Evolutionary conservation across 2,888 invertebrate species (phyloP), one percentile per base, ranked within the genome.

Genomic region (Hesperia comma): DNA sequence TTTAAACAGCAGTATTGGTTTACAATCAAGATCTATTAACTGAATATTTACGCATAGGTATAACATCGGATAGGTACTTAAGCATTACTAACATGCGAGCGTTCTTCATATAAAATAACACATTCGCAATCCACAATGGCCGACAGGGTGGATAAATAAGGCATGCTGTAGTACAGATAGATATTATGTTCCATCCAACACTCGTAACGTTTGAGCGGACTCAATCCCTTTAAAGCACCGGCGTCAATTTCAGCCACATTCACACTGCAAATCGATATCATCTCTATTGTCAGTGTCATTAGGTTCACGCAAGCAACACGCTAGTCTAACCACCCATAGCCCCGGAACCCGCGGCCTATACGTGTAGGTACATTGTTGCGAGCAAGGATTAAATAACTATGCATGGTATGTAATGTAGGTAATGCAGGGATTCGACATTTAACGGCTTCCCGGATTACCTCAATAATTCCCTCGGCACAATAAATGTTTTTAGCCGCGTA

Each of bases 361-460:
- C 80, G 81, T 26, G 26, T n/a, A n/a, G n/a, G n/a, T 76, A 81
- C 80, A 81, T 77, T 81, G 85, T 84, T 83, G 83, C 81, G 80
- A 85, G 85, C 81, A 85, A 80, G 91, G 90, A 91, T 91, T 91
- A 90, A 89, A 85, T 86, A 88, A 87, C 87, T 88, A 85, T 84
- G 81, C 85, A 78, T 83, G 81, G 84, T 88, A 86, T 89, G 88
- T 90, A 86, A 87, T 86, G 88, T 90, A 89, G 85, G 84, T 90
- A 92, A 90, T 88, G 80, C 88, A 84, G 86, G 90, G 89, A 88
- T 88, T 85, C 87, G 83, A 83, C 87, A 83, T 86, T 90, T 87
- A 88, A 88, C 89, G 92, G 91, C 90, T 91, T 91, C 90, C 54
- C 73, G 91, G 91, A 90, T 92, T 91, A 92, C 89, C 84, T 84